phyloP scores from a whole-genome alignment of 2,797 vertebrate species.

The Caiman crocodilus region DNA sequence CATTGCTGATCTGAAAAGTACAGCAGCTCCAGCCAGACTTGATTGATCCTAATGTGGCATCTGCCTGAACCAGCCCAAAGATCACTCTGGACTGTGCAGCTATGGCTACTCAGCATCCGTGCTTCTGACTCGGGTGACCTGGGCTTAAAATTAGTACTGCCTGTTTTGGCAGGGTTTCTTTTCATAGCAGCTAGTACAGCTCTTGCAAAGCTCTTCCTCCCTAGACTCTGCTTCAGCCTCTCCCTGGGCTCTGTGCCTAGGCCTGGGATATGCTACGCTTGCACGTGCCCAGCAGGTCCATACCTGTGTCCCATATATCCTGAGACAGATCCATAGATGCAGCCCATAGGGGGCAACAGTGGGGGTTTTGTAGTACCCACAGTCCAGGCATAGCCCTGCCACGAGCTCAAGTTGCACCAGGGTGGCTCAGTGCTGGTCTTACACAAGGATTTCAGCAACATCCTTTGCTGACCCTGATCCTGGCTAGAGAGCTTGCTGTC shows the following conservation, averaged over 20 bases:
- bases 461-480: background rate
- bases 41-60: background rate
- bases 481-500: background rate
- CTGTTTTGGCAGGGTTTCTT: background rate
- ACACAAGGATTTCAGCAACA: background rate
- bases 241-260: background rate
- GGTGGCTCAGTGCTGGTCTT: background rate
- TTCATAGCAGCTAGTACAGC: background rate
- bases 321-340: background rate
- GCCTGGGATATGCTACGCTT: no score
- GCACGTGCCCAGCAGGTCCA: background rate
- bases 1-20: background rate
- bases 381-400: background rate
- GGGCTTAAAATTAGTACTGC: background rate
- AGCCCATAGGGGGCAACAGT: background rate
- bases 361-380: background rate
- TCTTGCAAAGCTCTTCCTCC: background rate
- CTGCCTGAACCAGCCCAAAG: background rate
- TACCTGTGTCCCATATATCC: background rate
- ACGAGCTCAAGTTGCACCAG: background rate
- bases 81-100: background rate
- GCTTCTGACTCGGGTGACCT: constrained; percentile 3
- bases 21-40: background rate
- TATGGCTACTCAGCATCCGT: background rate
- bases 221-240: background rate